phyloP scores from a whole-genome alignment of 2,797 vertebrate genomes.

The Spinus pinus region DNA sequence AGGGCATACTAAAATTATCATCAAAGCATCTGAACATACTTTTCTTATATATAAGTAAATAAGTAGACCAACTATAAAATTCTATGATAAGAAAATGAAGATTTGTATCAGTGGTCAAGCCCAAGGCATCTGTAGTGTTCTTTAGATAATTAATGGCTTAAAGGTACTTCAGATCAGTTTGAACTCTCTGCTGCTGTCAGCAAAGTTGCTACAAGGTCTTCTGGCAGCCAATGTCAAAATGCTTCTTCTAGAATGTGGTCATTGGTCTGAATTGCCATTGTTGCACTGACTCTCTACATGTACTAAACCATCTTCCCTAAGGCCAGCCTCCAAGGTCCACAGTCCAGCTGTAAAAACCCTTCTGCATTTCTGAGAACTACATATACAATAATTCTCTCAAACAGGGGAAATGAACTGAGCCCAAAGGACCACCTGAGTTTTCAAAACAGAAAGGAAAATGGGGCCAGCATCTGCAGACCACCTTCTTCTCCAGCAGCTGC shows the following conservation, averaged over 20 bases:
- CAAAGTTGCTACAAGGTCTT: background rate
- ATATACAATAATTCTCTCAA: background rate
- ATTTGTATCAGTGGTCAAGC: background rate
- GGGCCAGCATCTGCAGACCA: background rate
- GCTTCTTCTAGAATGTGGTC: background rate
- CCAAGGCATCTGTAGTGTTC: background rate
- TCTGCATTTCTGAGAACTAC: background rate
- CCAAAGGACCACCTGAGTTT: background rate
- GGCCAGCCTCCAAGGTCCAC: background rate
- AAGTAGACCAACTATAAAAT: background rate
- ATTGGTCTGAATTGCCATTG: background rate
- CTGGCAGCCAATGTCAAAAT: background rate
- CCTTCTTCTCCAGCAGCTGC: background rate
- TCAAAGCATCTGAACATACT: background rate
- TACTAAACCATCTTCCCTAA: background rate
- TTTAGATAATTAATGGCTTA: background rate
- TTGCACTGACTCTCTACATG: background rate
- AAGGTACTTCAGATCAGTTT: background rate
- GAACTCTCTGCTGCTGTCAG: background rate
- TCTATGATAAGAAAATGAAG: background rate
- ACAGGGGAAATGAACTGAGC: background rate
- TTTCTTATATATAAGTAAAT: background rate
- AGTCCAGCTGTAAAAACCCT: background rate
- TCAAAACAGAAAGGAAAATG: background rate
- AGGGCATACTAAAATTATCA: background rate